Evolutionary conservation across 2,113 vertebrate species (phyloP).

Genomic region (Hylia prasina): DNA sequence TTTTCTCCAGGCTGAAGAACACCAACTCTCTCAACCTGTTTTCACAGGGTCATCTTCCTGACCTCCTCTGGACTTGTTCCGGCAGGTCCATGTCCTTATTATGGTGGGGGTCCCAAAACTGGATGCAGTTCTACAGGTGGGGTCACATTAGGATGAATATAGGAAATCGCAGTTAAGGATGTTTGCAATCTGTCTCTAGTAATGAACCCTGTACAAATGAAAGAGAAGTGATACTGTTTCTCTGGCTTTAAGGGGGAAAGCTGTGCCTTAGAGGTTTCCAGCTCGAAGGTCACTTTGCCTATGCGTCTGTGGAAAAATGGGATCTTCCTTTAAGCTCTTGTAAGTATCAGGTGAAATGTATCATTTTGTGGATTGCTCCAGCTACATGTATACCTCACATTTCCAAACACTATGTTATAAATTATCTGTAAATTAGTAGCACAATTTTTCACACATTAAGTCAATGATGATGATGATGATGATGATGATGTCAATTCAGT

Average conservation of each 20-base stretch:
- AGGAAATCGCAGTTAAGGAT: neutral
- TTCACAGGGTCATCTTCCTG: neutral
- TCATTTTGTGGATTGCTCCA: neutral
- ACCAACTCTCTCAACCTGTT: neutral
- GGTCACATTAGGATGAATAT: neutral
- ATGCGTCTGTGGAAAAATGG: neutral
- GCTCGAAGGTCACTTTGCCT: neutral
- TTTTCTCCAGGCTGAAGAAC: neutral
- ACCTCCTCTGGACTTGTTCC: neutral
- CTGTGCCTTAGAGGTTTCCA: neutral
- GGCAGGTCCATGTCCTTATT: neutral
- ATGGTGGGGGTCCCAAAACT: neutral
- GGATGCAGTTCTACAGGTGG: neutral
- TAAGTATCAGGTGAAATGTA: neutral
- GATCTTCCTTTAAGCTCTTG: neutral
- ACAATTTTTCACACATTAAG: neutral
- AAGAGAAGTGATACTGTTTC: neutral
- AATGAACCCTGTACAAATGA: neutral
- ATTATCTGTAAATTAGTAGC: neutral
- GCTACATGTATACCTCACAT: neutral
- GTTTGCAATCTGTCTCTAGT: neutral
- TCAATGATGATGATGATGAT: too few relatives aligned
- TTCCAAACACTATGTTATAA: neutral
- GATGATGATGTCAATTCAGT: accelerated
- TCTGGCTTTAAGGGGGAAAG: neutral